A percentile compares a stretch with the other conserved stretches of the same genome.
Evolutionary conservation across 2,113 vertebrate genomes (phyloP).

Genomic region (Triplophysa siluroides): DNA sequence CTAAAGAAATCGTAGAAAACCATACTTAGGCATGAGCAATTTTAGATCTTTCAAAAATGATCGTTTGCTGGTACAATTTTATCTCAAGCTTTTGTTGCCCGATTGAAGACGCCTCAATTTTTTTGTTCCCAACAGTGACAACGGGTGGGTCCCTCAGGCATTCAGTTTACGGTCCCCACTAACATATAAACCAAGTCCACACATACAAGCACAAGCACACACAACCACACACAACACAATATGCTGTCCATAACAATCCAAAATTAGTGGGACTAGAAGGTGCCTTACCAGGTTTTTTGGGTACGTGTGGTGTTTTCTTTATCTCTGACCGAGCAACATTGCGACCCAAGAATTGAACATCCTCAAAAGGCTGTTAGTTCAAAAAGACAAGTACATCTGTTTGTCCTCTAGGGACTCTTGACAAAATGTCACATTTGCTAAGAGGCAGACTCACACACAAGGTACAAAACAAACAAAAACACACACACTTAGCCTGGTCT

Average conservation of each 20-base stretch:
- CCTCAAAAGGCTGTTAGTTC: constrained; percentile 48
- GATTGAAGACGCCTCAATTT: too few species aligned
- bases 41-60: too few species aligned
- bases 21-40: too few species aligned
- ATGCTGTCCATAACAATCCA: constrained; percentile 8
- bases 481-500: background rate
- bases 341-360: constrained; percentile 30
- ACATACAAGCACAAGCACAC: background rate
- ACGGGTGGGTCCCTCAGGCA: too few species aligned
- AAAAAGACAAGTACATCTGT: constrained; percentile 55
- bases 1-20: too few species aligned
- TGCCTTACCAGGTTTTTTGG: constrained; percentile 28
- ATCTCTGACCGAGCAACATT: constrained; percentile 40
- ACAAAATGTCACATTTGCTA: constrained; percentile 41
- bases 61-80: too few species aligned
- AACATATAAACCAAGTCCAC: too few species aligned
- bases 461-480: constrained; percentile 29
- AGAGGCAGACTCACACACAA: constrained; percentile 38
- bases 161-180: too few species aligned
- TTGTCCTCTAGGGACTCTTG: constrained; percentile 45
- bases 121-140: too few species aligned
- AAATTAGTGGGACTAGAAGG: constrained; percentile 20
- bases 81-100: too few species aligned
- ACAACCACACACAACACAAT: background rate
- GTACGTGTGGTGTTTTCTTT: constrained; percentile 28